Base-by-base conservation (phyloP, 1,140 invertebrate genomes). In the Chrysopa pallens region DNA sequence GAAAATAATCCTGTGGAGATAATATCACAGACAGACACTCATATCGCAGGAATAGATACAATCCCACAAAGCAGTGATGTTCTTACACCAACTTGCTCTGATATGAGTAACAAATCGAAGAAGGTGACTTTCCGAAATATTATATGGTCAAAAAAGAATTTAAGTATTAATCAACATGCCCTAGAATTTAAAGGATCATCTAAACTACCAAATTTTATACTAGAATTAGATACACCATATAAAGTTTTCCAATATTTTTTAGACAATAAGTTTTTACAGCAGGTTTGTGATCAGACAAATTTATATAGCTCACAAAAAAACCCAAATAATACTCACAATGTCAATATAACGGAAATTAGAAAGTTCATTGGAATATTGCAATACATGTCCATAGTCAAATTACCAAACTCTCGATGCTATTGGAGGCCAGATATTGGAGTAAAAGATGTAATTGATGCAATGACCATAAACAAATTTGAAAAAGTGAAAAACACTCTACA, bases 391-490 rank as follows among this genome's bases (percentile, higher is more conserved):
- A 46, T 51, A 42, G 17, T 33, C 3, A 47, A 46, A 49, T 51
- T 43, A 47, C 48, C 43, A 42, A 49, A 42, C 44, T 45, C 45
- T 40, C 44, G 47, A 46, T 45, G 47, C 45, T 51, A 51, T 39
- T 53, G 50, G 50, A 40, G 42, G 11, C 44, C 48, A 42, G 46
- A 40, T 36, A 50, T 56, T 54, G 54, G 52, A 14, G 51, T 52
- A 50, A 45, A 49, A 36, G 48, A 47, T 39, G 50, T 57, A 51
- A 53, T 48, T 48, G 49, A 48, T 42, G 52, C 48, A 48, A 58
- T 56, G 51, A 49, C 51, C 45, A 40, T 56, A 37, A 59, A 58
- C 47, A 52, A 50, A 31, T 58, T 56, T 53, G 52, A 57, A 42
- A 55, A 51, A 53, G 55, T 57, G 41, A 51, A 50, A 42, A 43